These are phyloP conservation scores for Anticlea derivata DNA, from an alignment of 2,888 invertebrate genomes.

Conservation along the genomic window DNA sequence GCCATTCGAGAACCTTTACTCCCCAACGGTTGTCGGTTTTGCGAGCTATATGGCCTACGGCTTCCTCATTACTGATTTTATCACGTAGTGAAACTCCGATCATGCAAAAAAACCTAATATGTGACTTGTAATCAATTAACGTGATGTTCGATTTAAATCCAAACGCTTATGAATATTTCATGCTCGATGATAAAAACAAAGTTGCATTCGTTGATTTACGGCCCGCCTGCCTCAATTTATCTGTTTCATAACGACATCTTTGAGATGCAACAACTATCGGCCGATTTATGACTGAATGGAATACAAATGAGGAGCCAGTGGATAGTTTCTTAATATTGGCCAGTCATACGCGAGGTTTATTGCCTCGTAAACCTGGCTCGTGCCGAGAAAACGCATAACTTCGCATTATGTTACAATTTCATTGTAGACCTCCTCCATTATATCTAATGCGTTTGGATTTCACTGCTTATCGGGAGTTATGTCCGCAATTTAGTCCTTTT, in stretches of 20 bases:
- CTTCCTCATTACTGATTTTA: too few species aligned
- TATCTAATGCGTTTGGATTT: conserved; percentile 34
- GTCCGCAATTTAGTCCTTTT: conserved; percentile 28
- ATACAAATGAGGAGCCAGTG: conserved; percentile 63
- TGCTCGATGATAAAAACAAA: conserved; percentile 29
- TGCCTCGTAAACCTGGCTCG: conserved; percentile 71
- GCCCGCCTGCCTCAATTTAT: conserved; percentile 30
- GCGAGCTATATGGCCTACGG: too few species aligned
- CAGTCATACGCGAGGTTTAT: conserved; percentile 70
- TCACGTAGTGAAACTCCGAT: too few species aligned
- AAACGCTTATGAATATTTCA: conserved; percentile 31
- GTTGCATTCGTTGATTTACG: conserved; percentile 32
- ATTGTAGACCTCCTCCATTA: conserved; percentile 50
- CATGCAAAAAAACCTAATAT: background rate
- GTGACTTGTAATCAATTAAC: conserved; percentile 1
- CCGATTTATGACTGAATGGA: conserved; percentile 65
- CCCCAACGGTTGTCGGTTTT: too few species aligned
- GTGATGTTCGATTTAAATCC: conserved; percentile 30
- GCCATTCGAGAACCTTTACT: too few species aligned
- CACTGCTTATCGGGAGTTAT: conserved; percentile 29
- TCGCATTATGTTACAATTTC: conserved; percentile 69
- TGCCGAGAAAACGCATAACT: conserved; percentile 71
- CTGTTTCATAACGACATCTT: conserved; percentile 34
- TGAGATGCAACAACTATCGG: conserved; percentile 51
- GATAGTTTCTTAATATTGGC: conserved; percentile 64